phyloP scores from a whole-genome alignment of 2,113 vertebrate species.

The Psammodynastes pulverulentus region DNA sequence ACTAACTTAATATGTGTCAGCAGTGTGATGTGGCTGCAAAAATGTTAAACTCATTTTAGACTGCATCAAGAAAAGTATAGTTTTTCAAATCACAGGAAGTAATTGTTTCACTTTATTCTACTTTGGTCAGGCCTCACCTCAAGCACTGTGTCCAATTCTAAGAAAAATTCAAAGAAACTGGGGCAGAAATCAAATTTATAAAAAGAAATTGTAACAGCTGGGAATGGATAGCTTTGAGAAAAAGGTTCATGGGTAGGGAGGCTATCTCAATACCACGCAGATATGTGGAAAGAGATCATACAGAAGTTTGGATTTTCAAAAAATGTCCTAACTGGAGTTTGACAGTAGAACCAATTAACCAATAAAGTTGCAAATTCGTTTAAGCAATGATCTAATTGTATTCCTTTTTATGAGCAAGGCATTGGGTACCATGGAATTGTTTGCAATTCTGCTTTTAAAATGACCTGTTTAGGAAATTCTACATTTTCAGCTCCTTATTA shows the following conservation, averaged over 20 bases:
- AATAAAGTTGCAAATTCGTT: neutral
- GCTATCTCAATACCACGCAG: neutral
- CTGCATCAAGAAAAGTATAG: neutral
- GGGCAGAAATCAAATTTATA: neutral
- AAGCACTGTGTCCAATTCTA: neutral
- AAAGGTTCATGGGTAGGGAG: neutral
- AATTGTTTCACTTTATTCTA: neutral
- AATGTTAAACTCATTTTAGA: neutral
- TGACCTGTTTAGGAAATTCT: neutral
- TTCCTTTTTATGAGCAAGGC: neutral
- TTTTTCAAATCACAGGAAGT: neutral
- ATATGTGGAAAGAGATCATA: neutral
- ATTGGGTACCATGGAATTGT: neutral
- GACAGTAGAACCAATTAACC: neutral
- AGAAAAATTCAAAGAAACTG: neutral
- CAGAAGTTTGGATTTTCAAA: neutral
- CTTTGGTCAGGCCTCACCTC: neutral
- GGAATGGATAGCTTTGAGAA: neutral
- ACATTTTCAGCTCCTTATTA: neutral
- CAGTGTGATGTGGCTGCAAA: neutral
- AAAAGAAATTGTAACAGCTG: neutral
- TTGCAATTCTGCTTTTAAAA: neutral
- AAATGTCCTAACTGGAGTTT: neutral
- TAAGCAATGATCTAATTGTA: neutral
- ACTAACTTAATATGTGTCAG: neutral